Base-by-base conservation (phyloP, 2,888 invertebrate species). In the Acanthococcus lagerstroemiae region DNA sequence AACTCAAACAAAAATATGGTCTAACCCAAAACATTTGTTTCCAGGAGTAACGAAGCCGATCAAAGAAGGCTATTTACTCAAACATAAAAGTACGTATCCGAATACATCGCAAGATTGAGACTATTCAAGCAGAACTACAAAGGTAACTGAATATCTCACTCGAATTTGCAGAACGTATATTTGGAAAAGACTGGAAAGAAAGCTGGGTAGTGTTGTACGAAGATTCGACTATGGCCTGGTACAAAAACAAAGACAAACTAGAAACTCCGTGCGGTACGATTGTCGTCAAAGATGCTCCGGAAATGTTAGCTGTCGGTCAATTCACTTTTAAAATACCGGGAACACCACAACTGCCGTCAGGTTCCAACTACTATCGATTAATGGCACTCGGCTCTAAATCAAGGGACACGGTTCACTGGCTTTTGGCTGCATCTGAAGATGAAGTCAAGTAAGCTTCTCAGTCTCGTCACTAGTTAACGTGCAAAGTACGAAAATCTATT, bases 211-310 rank as follows among this genome's bases (percentile, higher is more conserved):
- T 89, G 55, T 79, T 90, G 2, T 88, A 88, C 76, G 87, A 88
- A 72, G 90, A 90, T 76, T 88, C 88, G 12, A 87, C 87, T n/a
- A 81, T 91, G 78, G 86, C 88, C n/a, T 89, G 89, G 85, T 90
- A 85, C 76, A 87, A 88, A 76, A 87, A 81, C 72, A 80, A 81
- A 70, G 80, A 78, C 3, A 79, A 75, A 72, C 52, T 37, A 30
- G 73, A 74, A 68, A 78, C 74, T 72, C 79, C 75, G 70, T 80
- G 76, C 76, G 81, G 74, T 70, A 76, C 76, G 45, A 73, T 79
- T 37, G 80, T 85, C 69, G 84, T 91, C 69, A 86, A 87, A 74
- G 88, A 88, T 73, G 84, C 87, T 24, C 88, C 88, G 0, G 88
- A 90, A 75, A 83, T 89, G 81, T 78, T 90, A 72, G 88, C 89